A percentile compares a stretch with the other conserved stretches of the same genome.
Evolutionary conservation across 2,888 invertebrate genomes (phyloP).

Genomic region (Cheiracanthium punctorium): DNA sequence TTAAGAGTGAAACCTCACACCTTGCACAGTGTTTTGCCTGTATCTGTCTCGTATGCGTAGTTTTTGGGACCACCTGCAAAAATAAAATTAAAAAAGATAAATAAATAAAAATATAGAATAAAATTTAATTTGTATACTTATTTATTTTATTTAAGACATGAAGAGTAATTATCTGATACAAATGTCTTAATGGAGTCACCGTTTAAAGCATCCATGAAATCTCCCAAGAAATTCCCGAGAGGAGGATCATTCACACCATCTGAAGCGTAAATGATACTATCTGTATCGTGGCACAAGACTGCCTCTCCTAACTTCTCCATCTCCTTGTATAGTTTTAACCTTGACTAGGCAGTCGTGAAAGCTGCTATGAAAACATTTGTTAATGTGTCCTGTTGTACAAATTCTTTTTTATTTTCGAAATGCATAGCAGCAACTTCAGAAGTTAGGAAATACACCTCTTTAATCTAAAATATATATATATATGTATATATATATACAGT

Average conservation of each 20-base stretch:
- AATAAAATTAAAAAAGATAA: slow-evolving; percentile 1
- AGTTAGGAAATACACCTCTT: not conserved
- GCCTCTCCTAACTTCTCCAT: slow-evolving; percentile 16
- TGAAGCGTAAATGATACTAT: not conserved
- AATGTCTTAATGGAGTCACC: slow-evolving; percentile 28
- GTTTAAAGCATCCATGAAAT: slow-evolving; percentile 21
- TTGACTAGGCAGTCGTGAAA: not conserved
- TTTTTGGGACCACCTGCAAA: slow-evolving; percentile 50
- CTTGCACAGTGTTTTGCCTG: slow-evolving; percentile 18
- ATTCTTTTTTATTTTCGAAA: not conserved
- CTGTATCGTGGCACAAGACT: not conserved
- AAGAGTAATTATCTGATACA: slow-evolving; percentile 28
- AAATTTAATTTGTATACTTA: too few species aligned
- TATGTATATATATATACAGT: too few species aligned
- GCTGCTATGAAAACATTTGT: slow-evolving; percentile 5
- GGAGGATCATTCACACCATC: not conserved
- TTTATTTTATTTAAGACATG: too few species aligned
- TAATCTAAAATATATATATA: not conserved
- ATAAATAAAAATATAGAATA: too few species aligned
- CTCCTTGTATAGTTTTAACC: slow-evolving; percentile 3
- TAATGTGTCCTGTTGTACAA: not conserved
- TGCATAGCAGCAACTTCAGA: slow-evolving; percentile 11
- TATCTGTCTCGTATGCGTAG: slow-evolving; percentile 21
- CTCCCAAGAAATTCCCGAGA: not conserved
- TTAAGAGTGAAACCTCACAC: slow-evolving; percentile 31